Base-by-base conservation (phyloP, 1,140 invertebrate genomes). In the Arctopsyche grandis region DNA sequence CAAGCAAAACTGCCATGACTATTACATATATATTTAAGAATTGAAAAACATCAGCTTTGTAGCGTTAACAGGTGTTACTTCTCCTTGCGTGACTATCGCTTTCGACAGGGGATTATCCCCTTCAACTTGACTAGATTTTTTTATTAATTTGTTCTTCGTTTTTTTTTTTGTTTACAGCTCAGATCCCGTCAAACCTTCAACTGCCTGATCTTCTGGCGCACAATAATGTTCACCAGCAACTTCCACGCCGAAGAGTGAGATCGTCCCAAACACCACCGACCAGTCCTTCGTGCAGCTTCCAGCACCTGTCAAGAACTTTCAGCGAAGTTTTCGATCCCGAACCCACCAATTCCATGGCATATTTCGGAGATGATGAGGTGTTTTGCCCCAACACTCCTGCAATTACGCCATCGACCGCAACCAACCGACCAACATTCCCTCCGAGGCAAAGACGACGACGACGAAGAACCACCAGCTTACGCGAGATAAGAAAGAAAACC, bases 261-360 rank as follows among this genome's bases (percentile, higher is more conserved):
- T 80, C 78, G 0, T 43, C 44, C 5, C 29, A 52, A 24, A 77
- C 75, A 7, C 75, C 75, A 9, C 75, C 56, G 38, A 70, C 60
- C 44, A 79, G 66, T 48, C 78, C 58, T 70, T 79, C 71, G 22
- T 74, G 78, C 70, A 48, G 78, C 80, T 29, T 43, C 58, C 80
- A 81, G 29, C 76, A 80, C 75, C 76, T 75, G 9, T 69, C 70
- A 9, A 81, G 80, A 44, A 81, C 80, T 48, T 81, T 81, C 73
- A 74, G 70, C 74, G 77, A 81, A 12, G 63, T 77, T 3, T 81
- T 76, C 74, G 74, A 76, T n/a, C 12, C 19, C 0, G 74, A 58
- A 19, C 14, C 9, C 56, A 21, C 22, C 22, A 43, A 26, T 14
- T 24, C 69, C 21, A 60, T 58, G 22, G 76, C n/a, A 0, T 52